A percentile compares a stretch with the other conserved stretches of the same genome.
Evolutionary conservation across 1,140 invertebrate genomes (phyloP).

Genomic region (Heterodera schachtii): DNA sequence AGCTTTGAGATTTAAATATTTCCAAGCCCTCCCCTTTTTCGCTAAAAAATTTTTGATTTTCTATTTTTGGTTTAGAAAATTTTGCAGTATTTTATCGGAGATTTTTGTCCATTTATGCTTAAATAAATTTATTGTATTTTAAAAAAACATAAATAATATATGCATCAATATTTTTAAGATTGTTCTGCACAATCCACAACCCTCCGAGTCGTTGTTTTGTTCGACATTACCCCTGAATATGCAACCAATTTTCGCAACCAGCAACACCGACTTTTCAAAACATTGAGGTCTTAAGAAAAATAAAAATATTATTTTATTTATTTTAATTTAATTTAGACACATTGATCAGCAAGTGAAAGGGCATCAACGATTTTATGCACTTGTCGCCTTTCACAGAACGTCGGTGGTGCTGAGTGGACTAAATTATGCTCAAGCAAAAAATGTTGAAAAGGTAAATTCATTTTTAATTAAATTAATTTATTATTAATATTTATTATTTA

Average conservation of each 20-base stretch:
- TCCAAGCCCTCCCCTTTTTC: too few relatives aligned
- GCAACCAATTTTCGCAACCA: conserved; percentile 16
- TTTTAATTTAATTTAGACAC: conserved; percentile 16
- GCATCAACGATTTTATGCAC: conserved; percentile 20
- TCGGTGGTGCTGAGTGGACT: conserved; percentile 27
- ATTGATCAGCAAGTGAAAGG: conserved; percentile 17
- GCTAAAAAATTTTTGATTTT: too few relatives aligned
- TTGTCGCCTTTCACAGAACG: conserved; percentile 28
- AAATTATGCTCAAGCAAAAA: conserved; percentile 13
- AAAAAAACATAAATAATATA: too few relatives aligned
- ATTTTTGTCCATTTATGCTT: too few relatives aligned
- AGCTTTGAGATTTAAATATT: too few relatives aligned
- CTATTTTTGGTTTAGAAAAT: too few relatives aligned
- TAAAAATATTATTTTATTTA: background rate
- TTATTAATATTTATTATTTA: conserved; percentile 5
- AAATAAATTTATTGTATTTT: too few relatives aligned
- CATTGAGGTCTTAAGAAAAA: conserved; percentile 1
- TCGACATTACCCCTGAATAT: conserved; percentile 25
- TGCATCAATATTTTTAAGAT: background rate
- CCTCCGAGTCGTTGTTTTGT: conserved; percentile 21
- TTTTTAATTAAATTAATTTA: conserved; percentile 3
- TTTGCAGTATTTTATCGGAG: too few relatives aligned
- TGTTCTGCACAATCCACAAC: background rate
- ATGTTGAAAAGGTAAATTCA: conserved; percentile 24
- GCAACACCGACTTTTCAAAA: conserved; percentile 19